phyloP scores from a whole-genome alignment of 2,888 invertebrate species.

The Sphaeridia pumilis region DNA sequence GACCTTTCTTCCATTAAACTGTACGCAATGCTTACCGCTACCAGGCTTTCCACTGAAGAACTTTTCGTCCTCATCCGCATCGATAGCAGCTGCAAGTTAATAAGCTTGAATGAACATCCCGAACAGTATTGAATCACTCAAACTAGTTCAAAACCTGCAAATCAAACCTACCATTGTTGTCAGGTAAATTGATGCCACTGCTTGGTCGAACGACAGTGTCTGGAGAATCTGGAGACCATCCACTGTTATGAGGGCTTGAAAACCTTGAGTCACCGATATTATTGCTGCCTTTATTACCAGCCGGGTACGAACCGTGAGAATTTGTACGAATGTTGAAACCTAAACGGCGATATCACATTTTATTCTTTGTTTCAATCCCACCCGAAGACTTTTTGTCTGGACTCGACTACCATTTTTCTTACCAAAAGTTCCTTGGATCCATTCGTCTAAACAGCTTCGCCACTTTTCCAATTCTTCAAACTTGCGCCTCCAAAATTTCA shows the following conservation, averaged over 20 bases:
- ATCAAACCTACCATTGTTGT: no score
- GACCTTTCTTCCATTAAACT: not conserved
- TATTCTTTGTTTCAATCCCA: no score
- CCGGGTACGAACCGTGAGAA: not conserved
- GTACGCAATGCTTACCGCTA: no score
- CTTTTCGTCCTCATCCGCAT: slow-evolving; percentile 8
- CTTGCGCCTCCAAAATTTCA: slow-evolving; percentile 7
- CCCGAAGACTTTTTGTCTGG: no score
- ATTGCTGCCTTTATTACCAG: not conserved
- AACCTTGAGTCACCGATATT: not conserved
- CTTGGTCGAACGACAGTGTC: not conserved
- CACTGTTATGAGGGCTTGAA: slow-evolving; percentile 7
- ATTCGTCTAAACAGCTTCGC: slow-evolving; percentile 6
- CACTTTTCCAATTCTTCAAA: slow-evolving; percentile 7
- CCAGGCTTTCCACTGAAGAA: not conserved
- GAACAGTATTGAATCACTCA: not conserved
- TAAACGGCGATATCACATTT: no score
- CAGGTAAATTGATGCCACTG: not conserved
- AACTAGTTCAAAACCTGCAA: no score
- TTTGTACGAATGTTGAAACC: not conserved
- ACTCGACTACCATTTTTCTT: no score
- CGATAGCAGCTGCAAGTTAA: not conserved
- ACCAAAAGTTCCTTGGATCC: slow-evolving; percentile 11
- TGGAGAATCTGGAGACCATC: slow-evolving; percentile 13
- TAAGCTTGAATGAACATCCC: not conserved